phyloP scores from a whole-genome alignment of 92 coral and sea anemone genomes.

The Zoanthus gigantus region DNA sequence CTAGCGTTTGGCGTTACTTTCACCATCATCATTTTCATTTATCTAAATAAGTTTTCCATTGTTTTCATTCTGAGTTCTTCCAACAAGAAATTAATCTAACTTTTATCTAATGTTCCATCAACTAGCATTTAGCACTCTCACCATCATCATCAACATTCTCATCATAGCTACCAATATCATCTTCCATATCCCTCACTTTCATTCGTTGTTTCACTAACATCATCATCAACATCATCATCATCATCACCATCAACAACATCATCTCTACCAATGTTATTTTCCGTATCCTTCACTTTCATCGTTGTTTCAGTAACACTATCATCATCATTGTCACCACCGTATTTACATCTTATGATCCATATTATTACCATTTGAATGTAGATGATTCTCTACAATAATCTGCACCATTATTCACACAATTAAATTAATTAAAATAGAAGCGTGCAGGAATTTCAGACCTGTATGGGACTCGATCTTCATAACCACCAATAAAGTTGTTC shows the following conservation, averaged over 20 bases:
- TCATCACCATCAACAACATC: background rate
- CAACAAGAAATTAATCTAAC: background rate
- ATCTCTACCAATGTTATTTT: background rate
- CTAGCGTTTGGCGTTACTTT: background rate
- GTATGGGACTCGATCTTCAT: background rate
- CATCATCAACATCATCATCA: background rate
- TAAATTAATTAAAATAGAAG: too few relatives aligned
- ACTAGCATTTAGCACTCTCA: too few relatives aligned
- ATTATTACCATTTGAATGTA: background rate
- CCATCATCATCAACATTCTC: background rate
- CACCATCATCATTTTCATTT: background rate
- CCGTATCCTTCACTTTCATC: background rate
- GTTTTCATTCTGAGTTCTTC: background rate
- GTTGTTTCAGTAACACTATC: background rate
- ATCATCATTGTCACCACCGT: background rate
- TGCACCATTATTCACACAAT: too few relatives aligned
- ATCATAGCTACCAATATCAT: background rate
- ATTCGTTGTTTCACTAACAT: background rate
- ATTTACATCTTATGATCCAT: background rate
- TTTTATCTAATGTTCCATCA: background rate
- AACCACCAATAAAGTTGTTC: background rate
- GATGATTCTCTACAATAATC: too few relatives aligned
- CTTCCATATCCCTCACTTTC: background rate
- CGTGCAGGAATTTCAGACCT: too few relatives aligned
- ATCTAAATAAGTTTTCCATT: background rate